Evolutionary conservation across 2,113 vertebrate species (phyloP).

Genomic region (Syrmaticus mikado): DNA sequence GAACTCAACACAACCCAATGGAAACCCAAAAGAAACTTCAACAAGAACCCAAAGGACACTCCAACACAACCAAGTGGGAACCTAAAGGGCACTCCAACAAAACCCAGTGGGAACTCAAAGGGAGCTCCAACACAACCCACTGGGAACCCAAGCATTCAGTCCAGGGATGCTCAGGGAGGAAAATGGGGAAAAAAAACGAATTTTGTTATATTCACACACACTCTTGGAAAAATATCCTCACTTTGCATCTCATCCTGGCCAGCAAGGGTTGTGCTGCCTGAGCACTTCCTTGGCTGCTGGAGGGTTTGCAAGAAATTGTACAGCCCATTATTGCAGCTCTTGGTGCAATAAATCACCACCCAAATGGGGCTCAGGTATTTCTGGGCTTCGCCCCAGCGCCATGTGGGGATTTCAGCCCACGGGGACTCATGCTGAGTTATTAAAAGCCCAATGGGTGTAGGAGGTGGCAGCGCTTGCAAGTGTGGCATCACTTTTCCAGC

Average conservation of each 20-base stretch:
- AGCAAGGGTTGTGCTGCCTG: background rate
- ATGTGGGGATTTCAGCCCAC: background rate
- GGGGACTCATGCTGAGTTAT: background rate
- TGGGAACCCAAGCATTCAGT: background rate
- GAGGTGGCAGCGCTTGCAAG: background rate
- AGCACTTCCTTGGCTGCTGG: background rate
- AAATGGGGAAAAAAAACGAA: background rate
- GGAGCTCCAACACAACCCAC: background rate
- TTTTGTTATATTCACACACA: background rate
- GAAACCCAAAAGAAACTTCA: background rate
- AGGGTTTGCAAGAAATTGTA: background rate
- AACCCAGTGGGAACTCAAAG: too few relatives aligned
- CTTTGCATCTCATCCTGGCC: background rate
- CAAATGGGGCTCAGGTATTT: background rate
- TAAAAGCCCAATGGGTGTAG: background rate
- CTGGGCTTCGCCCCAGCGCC: background rate
- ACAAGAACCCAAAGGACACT: background rate
- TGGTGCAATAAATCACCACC: background rate
- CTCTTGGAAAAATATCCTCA: background rate
- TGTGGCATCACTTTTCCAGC: background rate
- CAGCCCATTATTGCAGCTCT: background rate
- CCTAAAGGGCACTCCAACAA: too few relatives aligned
- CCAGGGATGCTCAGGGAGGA: background rate
- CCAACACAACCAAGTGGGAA: background rate
- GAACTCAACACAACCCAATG: background rate